These are phyloP conservation scores for Gymnocheta viridis DNA, from an alignment of 2,888 invertebrate species.

Conservation along the genomic window DNA sequence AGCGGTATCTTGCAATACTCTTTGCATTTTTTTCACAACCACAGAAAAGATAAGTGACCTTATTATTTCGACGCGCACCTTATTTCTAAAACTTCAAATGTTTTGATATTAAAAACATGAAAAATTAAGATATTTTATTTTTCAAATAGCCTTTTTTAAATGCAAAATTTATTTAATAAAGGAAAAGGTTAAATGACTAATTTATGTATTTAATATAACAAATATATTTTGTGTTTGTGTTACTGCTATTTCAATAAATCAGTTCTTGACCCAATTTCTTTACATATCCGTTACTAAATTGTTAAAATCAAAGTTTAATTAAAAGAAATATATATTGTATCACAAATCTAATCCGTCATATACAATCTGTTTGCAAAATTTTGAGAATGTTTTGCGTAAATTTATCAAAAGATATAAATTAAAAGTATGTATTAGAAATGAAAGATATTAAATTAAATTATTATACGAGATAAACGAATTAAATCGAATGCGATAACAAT, in stretches of 20 bases:
- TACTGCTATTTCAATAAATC: conserved; percentile 6
- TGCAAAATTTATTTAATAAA: neutral
- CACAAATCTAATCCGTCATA: neutral
- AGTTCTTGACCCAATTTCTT: conserved; percentile 61
- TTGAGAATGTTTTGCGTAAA: neutral
- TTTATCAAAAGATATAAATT: neutral
- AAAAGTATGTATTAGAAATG: neutral
- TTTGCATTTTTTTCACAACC: neutral
- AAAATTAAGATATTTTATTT: neutral
- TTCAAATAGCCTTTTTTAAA: neutral
- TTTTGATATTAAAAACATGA: neutral
- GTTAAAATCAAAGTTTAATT: conserved; percentile 6
- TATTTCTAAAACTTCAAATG: neutral
- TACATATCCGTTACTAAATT: conserved; percentile 53
- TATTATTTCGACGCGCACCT: neutral
- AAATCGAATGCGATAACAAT: neutral
- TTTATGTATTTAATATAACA: neutral
- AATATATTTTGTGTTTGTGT: neutral
- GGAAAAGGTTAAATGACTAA: conserved; percentile 11
- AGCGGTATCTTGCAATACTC: too few relatives aligned
- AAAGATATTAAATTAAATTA: neutral
- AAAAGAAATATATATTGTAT: conserved; percentile 7
- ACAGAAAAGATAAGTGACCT: neutral
- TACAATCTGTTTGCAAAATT: conserved; percentile 19
- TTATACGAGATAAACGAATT: neutral